phyloP scores from a whole-genome alignment of 2,113 vertebrate genomes.

The Scortum barcoo region DNA sequence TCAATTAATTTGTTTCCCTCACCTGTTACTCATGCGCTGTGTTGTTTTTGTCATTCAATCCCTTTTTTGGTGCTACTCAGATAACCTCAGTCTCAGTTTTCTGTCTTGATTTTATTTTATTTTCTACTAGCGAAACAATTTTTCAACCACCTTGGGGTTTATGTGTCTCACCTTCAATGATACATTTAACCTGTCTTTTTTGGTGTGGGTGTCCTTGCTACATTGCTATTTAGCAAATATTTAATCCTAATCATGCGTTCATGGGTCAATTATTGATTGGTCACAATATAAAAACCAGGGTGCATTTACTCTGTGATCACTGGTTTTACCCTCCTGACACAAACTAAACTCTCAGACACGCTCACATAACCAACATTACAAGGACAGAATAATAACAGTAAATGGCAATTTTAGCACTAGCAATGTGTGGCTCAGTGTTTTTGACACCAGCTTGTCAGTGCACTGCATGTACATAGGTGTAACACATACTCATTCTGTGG shows the following conservation, averaged over 20 bases:
- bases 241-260: not conserved
- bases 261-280: constrained; percentile 4
- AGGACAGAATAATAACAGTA: constrained; percentile 25
- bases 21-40: not conserved
- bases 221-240: not conserved
- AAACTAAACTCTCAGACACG: not conserved
- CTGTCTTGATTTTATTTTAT: not conserved
- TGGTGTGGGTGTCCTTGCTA: too few relatives aligned
- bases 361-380: not conserved
- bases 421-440: constrained; percentile 6
- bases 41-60: not conserved
- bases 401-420: constrained; percentile 41
- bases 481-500: not conserved
- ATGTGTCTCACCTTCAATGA: not conserved
- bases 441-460: not conserved
- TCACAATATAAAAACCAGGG: not conserved
- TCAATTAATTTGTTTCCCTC: not conserved
- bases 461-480: not conserved
- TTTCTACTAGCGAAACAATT: not conserved
- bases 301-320: not conserved
- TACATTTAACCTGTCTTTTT: constrained; percentile 17
- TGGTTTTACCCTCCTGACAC: constrained; percentile 14
- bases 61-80: not conserved
- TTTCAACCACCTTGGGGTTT: not conserved
- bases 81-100: constrained; percentile 4